Evolutionary conservation across 2,797 vertebrate genomes (phyloP).

Genomic region (Cossypha caffra): DNA sequence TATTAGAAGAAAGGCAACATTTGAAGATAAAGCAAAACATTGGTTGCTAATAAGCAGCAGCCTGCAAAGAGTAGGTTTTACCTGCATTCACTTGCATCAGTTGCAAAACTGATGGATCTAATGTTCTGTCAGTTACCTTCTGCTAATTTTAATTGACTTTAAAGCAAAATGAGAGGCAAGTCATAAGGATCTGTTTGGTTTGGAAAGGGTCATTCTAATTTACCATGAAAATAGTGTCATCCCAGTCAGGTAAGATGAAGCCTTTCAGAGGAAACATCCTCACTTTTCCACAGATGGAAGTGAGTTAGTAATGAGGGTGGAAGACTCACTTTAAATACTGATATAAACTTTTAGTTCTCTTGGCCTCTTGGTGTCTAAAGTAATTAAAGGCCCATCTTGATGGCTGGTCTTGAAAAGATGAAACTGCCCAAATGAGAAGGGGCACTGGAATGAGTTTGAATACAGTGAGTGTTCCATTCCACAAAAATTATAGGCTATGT

Average conservation of each 20-base stretch:
- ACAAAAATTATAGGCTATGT: background rate
- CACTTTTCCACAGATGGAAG: background rate
- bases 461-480: background rate
- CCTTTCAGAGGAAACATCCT: background rate
- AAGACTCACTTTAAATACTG: background rate
- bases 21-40: constrained; percentile 10
- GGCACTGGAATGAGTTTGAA: background rate
- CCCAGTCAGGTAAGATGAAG: background rate
- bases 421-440: background rate
- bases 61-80: background rate
- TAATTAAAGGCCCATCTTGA: background rate
- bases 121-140: background rate
- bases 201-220: background rate
- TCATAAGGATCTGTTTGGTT: background rate
- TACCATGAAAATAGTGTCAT: background rate
- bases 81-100: background rate
- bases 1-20: background rate
- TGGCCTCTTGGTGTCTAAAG: background rate
- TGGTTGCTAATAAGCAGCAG: background rate
- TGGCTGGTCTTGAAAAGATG: background rate
- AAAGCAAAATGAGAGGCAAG: background rate
- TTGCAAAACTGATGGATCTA: background rate
- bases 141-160: background rate
- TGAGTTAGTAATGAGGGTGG: background rate
- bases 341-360: background rate